Conservation (phyloP, 2,113 vertebrate species). For the Bettongia penicillata region DNA sequence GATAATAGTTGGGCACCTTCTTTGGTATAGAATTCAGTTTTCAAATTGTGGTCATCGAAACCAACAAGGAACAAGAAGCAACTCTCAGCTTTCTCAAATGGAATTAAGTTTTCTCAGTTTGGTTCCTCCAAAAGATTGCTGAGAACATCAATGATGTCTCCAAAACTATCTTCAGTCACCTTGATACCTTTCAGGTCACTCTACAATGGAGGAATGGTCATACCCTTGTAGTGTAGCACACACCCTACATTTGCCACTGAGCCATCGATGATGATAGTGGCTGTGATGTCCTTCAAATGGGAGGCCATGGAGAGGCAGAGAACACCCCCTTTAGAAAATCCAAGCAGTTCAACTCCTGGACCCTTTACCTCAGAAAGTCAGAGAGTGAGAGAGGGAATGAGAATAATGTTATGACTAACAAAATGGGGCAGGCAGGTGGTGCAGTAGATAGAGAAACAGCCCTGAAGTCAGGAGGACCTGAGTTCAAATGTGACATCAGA, state of each 20-base stretch:
- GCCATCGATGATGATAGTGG: slow-evolving; percentile 86
- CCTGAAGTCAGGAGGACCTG: neutral
- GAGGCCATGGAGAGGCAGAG: slow-evolving; percentile 91
- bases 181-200: rapidly evolving
- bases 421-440: no score
- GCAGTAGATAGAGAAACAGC: neutral
- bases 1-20: slow-evolving; percentile 85
- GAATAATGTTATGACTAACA: neutral
- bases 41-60: slow-evolving; percentile 93
- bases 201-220: slow-evolving; percentile 81
- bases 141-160: slow-evolving; percentile 81
- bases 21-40: slow-evolving; percentile 86
- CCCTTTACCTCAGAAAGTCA: slow-evolving; percentile 82
- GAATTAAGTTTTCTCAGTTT: slow-evolving; percentile 85
- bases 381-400: slow-evolving; percentile 42
- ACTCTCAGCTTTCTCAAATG: slow-evolving; percentile 88
- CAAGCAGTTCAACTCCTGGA: slow-evolving; percentile 89
- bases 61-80: slow-evolving; percentile 90
- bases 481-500: neutral
- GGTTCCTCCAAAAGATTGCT: slow-evolving; percentile 83
- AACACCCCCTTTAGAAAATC: slow-evolving; percentile 89
- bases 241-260: slow-evolving; percentile 81
- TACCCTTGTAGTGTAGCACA: slow-evolving; percentile 83
- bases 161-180: slow-evolving; percentile 79
- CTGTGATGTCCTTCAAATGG: slow-evolving; percentile 88